These are phyloP conservation scores for Dendrocopos noguchii DNA, from an alignment of 2,113 vertebrate species.

Conservation along the genomic window DNA sequence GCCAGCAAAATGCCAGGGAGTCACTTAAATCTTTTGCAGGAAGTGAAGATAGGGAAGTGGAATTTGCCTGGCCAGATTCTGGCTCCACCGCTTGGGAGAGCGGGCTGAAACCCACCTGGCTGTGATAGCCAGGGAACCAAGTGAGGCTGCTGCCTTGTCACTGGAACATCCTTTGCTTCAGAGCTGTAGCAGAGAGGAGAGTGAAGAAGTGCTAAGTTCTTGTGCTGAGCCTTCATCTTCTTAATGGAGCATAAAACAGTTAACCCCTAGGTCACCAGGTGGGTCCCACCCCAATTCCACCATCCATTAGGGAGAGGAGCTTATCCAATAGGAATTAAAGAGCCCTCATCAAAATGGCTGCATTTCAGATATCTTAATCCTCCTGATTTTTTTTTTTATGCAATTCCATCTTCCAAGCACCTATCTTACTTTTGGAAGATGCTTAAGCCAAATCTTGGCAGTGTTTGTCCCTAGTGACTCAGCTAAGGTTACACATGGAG, in stretches of 20 bases:
- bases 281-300: background rate
- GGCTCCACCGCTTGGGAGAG: background rate
- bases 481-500: background rate
- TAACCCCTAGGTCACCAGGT: background rate
- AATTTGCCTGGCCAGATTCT: background rate
- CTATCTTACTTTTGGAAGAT: background rate
- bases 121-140: background rate
- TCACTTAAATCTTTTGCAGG: conserved; percentile 43
- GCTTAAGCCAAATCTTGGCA: background rate
- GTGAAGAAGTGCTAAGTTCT: background rate
- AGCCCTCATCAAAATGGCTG: background rate
- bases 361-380: background rate
- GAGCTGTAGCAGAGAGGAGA: background rate
- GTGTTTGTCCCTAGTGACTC: background rate
- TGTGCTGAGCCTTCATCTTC: background rate
- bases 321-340: background rate
- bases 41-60: background rate
- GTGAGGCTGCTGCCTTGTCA: background rate
- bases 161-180: background rate
- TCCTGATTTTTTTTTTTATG: background rate
- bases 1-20: background rate
- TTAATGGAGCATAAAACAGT: background rate
- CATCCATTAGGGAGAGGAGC: background rate
- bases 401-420: background rate
- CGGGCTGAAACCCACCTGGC: background rate